These are phyloP conservation scores for Trissonchulus latispiculum DNA, from an alignment of 2,888 invertebrate genomes.

Conservation along the genomic window DNA sequence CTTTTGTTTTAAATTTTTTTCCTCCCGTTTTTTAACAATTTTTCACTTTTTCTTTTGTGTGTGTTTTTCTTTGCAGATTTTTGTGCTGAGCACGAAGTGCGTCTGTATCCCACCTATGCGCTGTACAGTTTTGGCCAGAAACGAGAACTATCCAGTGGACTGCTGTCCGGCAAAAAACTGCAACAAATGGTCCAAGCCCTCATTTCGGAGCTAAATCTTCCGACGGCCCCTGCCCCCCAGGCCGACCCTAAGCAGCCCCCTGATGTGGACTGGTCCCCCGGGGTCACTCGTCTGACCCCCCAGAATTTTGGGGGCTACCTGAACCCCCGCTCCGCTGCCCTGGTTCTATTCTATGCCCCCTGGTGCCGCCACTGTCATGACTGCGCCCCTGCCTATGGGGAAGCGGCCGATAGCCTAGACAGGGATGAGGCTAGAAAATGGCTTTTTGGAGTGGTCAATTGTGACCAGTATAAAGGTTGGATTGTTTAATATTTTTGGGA, in stretches of 20 bases:
- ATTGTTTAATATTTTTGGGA: no score
- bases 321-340: constrained; percentile 44
- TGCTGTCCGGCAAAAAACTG: not conserved
- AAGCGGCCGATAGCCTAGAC: constrained; percentile 53
- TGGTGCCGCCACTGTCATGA: constrained; percentile 86
- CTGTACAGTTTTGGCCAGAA: not conserved
- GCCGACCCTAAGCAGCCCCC: no score
- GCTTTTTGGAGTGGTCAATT: not conserved
- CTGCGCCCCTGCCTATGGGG: constrained; percentile 68
- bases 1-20: no score
- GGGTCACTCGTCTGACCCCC: not conserved
- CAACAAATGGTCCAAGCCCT: not conserved
- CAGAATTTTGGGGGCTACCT: not conserved
- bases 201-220: not conserved
- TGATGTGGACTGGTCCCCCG: not conserved
- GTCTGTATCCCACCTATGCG: not conserved
- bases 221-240: not conserved
- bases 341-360: constrained; percentile 84
- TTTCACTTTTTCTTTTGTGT: no score
- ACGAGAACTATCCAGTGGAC: not conserved
- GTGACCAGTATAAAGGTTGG: not conserved
- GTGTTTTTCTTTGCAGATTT: not conserved
- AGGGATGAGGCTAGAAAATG: not conserved
- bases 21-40: no score
- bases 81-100: not conserved